phyloP scores from a whole-genome alignment of 2,113 vertebrate species.

The Rhabdornis inornatus region DNA sequence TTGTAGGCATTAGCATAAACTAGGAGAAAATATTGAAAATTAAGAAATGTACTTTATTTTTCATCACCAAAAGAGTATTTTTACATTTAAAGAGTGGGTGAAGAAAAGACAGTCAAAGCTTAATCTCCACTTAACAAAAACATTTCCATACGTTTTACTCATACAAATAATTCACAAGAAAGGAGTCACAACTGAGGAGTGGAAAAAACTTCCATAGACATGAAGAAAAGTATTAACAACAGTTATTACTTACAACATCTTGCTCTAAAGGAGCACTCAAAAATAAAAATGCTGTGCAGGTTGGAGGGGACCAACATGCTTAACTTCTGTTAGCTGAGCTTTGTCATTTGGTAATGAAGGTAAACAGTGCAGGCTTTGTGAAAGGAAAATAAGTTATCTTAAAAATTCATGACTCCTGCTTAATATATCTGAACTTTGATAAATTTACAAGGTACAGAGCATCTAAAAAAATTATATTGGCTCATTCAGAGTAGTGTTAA shows the following conservation, averaged over 20 bases:
- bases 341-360: neutral
- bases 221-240: neutral
- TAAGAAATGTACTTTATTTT: neutral
- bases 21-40: neutral
- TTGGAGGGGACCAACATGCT: neutral
- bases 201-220: neutral
- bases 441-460: neutral
- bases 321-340: neutral
- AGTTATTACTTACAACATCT: accelerated
- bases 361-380: neutral
- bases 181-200: neutral
- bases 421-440: neutral
- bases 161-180: neutral
- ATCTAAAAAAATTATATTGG: accelerated
- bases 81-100: neutral
- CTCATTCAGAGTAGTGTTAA: neutral
- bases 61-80: neutral
- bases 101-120: neutral
- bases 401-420: neutral
- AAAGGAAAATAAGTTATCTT: neutral
- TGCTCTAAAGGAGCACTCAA: neutral
- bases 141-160: neutral
- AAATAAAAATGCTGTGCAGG: neutral
- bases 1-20: neutral
- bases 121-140: neutral